Base-by-base conservation (phyloP, 2,797 vertebrate genomes). In the Etheostoma nigrum region DNA sequence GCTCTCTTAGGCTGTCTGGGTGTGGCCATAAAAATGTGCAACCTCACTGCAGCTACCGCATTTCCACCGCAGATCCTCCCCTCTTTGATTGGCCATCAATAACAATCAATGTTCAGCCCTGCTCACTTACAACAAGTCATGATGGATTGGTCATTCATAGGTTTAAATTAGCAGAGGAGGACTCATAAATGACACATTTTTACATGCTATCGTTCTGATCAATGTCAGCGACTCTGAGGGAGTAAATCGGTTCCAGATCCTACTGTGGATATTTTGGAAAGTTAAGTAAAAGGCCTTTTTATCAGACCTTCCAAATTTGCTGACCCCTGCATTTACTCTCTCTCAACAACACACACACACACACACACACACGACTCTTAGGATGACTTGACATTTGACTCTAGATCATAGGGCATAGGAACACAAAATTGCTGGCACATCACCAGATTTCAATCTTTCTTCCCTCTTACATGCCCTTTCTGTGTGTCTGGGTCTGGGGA, bases 41-140 rank as follows among this genome's bases (percentile, higher is more conserved):
- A 90, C 85, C 91, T 93, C 91, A 90, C 87, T 94, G 93, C 92
- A 92, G 92, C 88, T 88, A 82, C 91, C 71, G 88, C 89, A 90
- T 86, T 89, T 85, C 72, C 86, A 89, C 90, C 85, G 79, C 90
- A 90, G 91, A 85, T 88, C 89, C 86, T 80, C 81, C 84, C 81
- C 60, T 74, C 83, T 83, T 78, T 82, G 81, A 85, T 79, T 62
- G 86, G 72, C 79, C 84, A 74, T 91, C 91, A 89, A 87, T 79
- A 89, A 72, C 79, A 64, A 83, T 86, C 87, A 81, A 91, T 84
- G 79, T 51, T 78, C 68, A 72, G 67, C 73, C 68, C 48, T 76
- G 67, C 79, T 78, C 64, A 16, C 68, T 85, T 42, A 61, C 66
- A 71, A 42, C 52, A 48, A 71, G 62, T 63, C 77, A 64, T 55